A percentile compares a stretch with the other conserved stretches of the same genome.
These are phyloP conservation scores for Macrophya annulata DNA, from an alignment of 2,888 invertebrate genomes.

Conservation along the genomic window DNA sequence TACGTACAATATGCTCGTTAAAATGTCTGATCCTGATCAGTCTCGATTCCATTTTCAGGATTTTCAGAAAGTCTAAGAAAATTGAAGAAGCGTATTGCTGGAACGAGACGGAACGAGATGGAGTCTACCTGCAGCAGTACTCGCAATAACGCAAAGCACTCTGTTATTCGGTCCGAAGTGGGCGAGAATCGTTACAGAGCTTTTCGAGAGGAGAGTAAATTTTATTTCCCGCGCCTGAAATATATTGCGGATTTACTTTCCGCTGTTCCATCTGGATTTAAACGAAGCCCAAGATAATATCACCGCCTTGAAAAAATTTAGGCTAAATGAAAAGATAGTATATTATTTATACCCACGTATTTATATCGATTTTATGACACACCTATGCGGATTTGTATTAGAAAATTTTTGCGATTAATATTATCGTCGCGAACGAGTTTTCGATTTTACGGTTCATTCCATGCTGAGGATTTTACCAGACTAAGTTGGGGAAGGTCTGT, in stretches of 20 bases:
- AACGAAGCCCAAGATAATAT: neutral
- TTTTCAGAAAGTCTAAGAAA: neutral
- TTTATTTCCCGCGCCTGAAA: constrained; percentile 21
- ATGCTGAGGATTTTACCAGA: neutral
- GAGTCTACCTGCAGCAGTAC: neutral
- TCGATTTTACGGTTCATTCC: constrained; percentile 11
- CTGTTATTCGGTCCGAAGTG: constrained; percentile 42
- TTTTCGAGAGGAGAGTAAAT: constrained; percentile 49
- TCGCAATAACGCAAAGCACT: constrained; percentile 40
- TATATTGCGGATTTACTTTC: constrained; percentile 33
- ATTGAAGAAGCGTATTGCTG: neutral
- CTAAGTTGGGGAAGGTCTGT: neutral
- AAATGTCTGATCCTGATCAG: constrained; percentile 4
- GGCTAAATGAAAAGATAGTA: neutral
- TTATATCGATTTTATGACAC: neutral
- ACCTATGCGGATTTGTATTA: neutral
- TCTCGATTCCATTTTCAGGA: neutral
- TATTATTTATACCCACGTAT: no score
- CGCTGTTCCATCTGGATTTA: neutral
- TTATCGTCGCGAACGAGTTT: neutral
- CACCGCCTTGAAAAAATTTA: neutral
- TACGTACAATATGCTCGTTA: constrained; percentile 11
- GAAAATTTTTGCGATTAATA: neutral
- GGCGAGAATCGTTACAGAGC: constrained; percentile 41
- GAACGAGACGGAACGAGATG: neutral